These are phyloP conservation scores for Pteropus rufus DNA, from an alignment of 2,797 vertebrate genomes.

Conservation along the genomic window DNA sequence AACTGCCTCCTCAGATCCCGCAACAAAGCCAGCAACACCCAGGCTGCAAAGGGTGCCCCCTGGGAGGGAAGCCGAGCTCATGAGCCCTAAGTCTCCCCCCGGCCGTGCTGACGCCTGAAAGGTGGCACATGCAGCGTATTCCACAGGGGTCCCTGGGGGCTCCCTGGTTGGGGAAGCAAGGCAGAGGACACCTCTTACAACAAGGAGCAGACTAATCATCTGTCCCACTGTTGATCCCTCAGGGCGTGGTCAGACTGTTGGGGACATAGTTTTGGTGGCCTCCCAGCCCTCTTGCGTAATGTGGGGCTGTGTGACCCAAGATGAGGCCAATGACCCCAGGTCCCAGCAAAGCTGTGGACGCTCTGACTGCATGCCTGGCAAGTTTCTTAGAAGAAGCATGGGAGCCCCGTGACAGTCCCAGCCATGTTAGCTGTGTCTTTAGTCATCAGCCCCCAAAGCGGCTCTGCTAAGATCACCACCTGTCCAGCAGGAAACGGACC, in stretches of 20 bases:
- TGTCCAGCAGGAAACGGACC: slow-evolving; percentile 15
- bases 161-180: neutral
- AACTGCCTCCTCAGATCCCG: neutral
- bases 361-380: neutral
- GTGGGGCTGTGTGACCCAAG: neutral
- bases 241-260: neutral
- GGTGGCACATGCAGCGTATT: neutral
- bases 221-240: neutral
- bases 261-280: neutral
- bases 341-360: neutral
- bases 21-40: neutral
- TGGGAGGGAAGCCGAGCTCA: neutral
- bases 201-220: neutral
- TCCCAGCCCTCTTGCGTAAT: neutral
- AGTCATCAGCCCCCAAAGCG: neutral
- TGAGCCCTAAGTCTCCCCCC: neutral
- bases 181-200: neutral
- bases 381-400: neutral
- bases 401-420: neutral
- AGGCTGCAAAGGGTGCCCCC: neutral
- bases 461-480: neutral
- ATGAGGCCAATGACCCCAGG: neutral
- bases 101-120: neutral
- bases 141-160: neutral
- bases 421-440: neutral